Conservation (phyloP, 2,113 vertebrate genomes). For the Oryzias celebensis region DNA sequence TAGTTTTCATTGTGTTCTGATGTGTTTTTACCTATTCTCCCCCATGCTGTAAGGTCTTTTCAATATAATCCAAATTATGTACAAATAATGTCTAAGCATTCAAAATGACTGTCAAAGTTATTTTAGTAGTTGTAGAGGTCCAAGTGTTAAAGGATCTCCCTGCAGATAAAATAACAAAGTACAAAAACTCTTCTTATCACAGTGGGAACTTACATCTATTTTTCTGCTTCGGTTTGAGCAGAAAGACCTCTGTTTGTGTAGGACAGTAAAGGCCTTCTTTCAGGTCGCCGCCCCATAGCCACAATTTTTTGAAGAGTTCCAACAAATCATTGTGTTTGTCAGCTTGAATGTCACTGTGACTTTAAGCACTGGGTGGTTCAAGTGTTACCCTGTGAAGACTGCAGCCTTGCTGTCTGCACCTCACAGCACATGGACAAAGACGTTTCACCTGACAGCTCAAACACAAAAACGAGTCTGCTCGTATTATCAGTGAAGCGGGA, state of each 20-base stretch:
- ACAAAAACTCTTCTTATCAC: too few species aligned
- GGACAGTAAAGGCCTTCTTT: slow-evolving; percentile 5
- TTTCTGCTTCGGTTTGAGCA: slow-evolving; percentile 15
- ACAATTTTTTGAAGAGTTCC: slow-evolving; percentile 33
- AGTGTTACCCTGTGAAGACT: slow-evolving; percentile 27
- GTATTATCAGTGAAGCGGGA: slow-evolving; percentile 47
- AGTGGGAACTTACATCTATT: too few species aligned
- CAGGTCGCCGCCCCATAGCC: slow-evolving; percentile 17
- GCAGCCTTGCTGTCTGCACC: slow-evolving; percentile 47
- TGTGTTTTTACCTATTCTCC: too few species aligned
- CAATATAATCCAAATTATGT: too few species aligned
- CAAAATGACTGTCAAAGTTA: too few species aligned
- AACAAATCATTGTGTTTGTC: slow-evolving; percentile 26
- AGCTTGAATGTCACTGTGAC: slow-evolving; percentile 42
- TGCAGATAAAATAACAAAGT: too few species aligned
- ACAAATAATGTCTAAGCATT: too few species aligned
- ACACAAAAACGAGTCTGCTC: slow-evolving; percentile 44
- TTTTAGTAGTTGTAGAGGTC: too few species aligned
- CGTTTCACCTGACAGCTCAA: slow-evolving; percentile 25
- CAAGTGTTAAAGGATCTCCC: too few species aligned
- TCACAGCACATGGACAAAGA: slow-evolving; percentile 50
- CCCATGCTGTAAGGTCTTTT: too few species aligned
- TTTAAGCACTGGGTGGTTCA: slow-evolving; percentile 42
- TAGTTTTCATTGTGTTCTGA: too few species aligned
- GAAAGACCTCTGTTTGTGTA: too few species aligned